phyloP scores from a whole-genome alignment of 2,797 vertebrate genomes.

The Gymnoscopelus microlampas region DNA sequence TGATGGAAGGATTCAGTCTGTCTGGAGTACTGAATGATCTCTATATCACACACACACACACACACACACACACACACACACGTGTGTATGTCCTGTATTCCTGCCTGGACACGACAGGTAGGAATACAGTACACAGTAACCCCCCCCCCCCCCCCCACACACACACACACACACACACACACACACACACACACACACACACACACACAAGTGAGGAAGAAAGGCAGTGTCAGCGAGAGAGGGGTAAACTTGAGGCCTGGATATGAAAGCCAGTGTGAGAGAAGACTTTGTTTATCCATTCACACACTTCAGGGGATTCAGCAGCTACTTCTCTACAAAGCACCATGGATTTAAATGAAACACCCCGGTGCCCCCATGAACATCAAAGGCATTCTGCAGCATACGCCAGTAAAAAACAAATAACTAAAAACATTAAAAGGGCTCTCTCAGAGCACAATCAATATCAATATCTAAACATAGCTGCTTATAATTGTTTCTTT shows the following conservation, averaged over 20 bases:
- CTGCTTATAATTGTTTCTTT: conserved; percentile 3
- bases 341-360: conserved; percentile 39
- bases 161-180: conserved; percentile 25
- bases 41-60: conserved; percentile 32
- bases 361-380: conserved; percentile 19
- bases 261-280: conserved; percentile 41
- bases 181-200: conserved; percentile 20
- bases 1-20: conserved; percentile 44
- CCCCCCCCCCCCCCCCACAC: neutral
- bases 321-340: conserved; percentile 36
- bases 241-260: conserved; percentile 25
- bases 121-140: neutral
- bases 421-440: conserved; percentile 12
- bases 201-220: conserved; percentile 30
- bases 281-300: conserved; percentile 30
- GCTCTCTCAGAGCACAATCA: neutral
- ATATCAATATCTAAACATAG: conserved; percentile 18
- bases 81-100: too few species aligned
- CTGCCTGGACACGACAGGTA: too few species aligned
- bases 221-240: conserved; percentile 4
- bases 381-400: conserved; percentile 41
- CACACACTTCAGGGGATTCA: conserved; percentile 23
- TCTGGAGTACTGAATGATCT: conserved; percentile 56
- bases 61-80: conserved; percentile 6
- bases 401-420: conserved; percentile 2